phyloP scores from a whole-genome alignment of 2,888 invertebrate species.

The Acronicta aceris region DNA sequence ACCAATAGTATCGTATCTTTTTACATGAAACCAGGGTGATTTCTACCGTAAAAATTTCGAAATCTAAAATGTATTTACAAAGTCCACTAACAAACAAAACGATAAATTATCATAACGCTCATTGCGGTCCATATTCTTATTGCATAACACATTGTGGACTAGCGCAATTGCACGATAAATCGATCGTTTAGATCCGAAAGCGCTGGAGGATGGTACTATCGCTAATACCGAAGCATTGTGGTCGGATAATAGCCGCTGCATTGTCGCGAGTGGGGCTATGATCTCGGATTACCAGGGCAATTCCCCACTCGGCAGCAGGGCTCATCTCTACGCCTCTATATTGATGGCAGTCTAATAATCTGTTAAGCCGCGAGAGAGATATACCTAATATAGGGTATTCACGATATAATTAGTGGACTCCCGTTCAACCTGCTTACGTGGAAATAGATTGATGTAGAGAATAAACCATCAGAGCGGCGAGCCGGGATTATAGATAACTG shows the following conservation, averaged over 20 bases:
- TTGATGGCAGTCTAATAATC: slow-evolving; percentile 49
- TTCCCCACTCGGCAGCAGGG: slow-evolving; percentile 37
- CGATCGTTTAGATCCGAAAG: slow-evolving; percentile 42
- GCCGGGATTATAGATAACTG: slow-evolving; percentile 46
- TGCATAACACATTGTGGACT: slow-evolving; percentile 13
- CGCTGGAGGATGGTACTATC: slow-evolving; percentile 25
- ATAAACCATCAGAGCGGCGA: slow-evolving; percentile 46
- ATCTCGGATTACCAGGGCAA: slow-evolving; percentile 58
- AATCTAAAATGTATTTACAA: background rate
- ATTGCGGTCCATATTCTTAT: slow-evolving; percentile 14
- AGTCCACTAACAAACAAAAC: slow-evolving; percentile 8
- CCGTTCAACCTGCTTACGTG: slow-evolving; percentile 49
- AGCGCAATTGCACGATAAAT: slow-evolving; percentile 26
- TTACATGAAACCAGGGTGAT: too few species aligned
- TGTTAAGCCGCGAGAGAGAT: slow-evolving; percentile 55
- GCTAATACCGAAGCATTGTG: slow-evolving; percentile 51
- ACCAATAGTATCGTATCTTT: too few species aligned
- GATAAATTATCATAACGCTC: slow-evolving; percentile 18
- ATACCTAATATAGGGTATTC: slow-evolving; percentile 54
- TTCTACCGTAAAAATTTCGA: too few species aligned
- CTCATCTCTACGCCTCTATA: slow-evolving; percentile 34
- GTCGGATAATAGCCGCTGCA: slow-evolving; percentile 54
- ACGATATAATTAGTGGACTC: slow-evolving; percentile 56
- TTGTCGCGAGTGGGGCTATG: slow-evolving; percentile 52
- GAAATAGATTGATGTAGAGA: slow-evolving; percentile 57